Conservation (phyloP, 2,888 invertebrate species). For the Linnaemya tessellans region DNA sequence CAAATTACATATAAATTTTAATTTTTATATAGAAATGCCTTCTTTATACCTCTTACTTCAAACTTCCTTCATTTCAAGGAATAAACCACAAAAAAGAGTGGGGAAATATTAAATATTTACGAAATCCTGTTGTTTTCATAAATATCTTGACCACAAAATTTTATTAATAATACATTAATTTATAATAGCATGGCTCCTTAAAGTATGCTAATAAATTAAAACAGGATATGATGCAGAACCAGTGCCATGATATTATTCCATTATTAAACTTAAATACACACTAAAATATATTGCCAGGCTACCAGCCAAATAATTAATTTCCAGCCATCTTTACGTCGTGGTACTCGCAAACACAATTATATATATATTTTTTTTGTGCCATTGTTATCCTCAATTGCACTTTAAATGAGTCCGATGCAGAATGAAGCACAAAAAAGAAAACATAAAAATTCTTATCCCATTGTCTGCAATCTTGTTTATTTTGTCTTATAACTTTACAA, state of each 20-base stretch:
- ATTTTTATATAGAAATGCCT: too few relatives aligned
- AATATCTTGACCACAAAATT: too few relatives aligned
- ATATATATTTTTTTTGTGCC: not conserved
- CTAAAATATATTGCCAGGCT: not conserved
- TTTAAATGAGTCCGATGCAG: constrained; percentile 14
- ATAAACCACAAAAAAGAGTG: too few relatives aligned
- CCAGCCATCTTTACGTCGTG: not conserved
- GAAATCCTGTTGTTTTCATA: too few relatives aligned
- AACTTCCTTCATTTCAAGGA: too few relatives aligned
- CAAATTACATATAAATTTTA: too few relatives aligned
- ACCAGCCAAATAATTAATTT: constrained; percentile 30
- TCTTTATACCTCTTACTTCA: too few relatives aligned
- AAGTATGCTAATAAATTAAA: too few relatives aligned
- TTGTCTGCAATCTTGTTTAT: constrained; percentile 39
- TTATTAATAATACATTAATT: too few relatives aligned
- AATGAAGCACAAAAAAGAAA: not conserved
- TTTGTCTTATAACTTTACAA: constrained; percentile 27
- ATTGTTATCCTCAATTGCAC: constrained; percentile 16
- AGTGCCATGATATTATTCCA: not conserved
- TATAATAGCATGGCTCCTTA: too few relatives aligned
- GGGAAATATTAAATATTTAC: too few relatives aligned
- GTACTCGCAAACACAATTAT: constrained; percentile 6
- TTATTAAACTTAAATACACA: not conserved
- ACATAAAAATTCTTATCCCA: not conserved
- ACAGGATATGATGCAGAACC: too few relatives aligned